Evolutionary conservation across 2,888 invertebrate genomes (phyloP), one percentile per base, ranked within the genome.

Genomic region (Uloborus plumipes): DNA sequence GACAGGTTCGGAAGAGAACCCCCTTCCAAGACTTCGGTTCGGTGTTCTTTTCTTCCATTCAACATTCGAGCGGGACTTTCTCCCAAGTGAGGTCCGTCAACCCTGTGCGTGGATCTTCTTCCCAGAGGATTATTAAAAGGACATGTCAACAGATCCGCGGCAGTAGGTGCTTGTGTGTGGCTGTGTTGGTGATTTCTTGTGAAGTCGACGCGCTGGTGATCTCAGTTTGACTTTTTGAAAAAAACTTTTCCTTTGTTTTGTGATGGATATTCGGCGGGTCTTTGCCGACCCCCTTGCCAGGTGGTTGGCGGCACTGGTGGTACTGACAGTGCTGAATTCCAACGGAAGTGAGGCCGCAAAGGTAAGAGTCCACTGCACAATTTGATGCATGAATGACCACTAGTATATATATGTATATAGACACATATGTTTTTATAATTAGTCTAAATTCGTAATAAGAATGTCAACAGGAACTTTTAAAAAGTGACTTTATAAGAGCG

Each of bases 321-420:
- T 80, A 11, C 15, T 80, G 70, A 80, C 80, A 70, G 62, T 80
- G 16, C 26, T 64, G 22, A 53, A 55, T 18, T 70, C 55, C 26
- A 55, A 50, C 74, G 80, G 80, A 69, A 74, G 74, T 50, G 80
- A 69, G 69, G 80, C 80, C 51, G 22, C 66, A 26, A 80, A 65
- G 74, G 80, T 80, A 18, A 80, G 80, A 73, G 39, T 61, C 15
- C 31, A 31, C 11, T 6, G 39, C 9, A 7, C 7, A 39, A 1
- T 11, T 39, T 39, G 39, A 39, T 39, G 39, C 39, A 39, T 39
- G 39, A 39, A 39, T 39, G 39, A 39, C 39, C 39, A 39, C 2
- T 3, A 4, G 26, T 3, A 2, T 4, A 26, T 26, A 26, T 26
- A 26, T 26, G 26, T 26, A 26, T 26, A 3, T 26, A 26, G 2